Percentiles rank a stretch among this genome's conserved stretches.
phyloP scores from a whole-genome alignment of 2,113 vertebrate species.

The mouse (Mus musculus) region GRCm39 chr12:60476501-60477000 shows the following conservation, averaged over 20 bases:
- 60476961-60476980: not conserved
- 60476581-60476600: not conserved
- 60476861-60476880: not conserved
- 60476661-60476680: not conserved
- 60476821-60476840: not conserved
- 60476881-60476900: not conserved
- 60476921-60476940: not conserved
- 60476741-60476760: not conserved
- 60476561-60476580: not conserved
- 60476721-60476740: not conserved
- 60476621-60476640: not conserved
- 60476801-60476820: not conserved
- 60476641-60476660: not conserved
- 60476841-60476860: not conserved
- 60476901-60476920: not conserved
- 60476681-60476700: not conserved
- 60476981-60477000: not conserved
- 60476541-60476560: not conserved
- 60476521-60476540: not conserved
- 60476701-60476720: not conserved
- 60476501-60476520: not conserved
- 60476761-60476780: not conserved
- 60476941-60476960: not conserved
- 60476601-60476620: not conserved
- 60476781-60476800: not conserved